These are phyloP conservation scores for Lethrus apterus DNA, from an alignment of 1,140 invertebrate species.

Conservation along the genomic window DNA sequence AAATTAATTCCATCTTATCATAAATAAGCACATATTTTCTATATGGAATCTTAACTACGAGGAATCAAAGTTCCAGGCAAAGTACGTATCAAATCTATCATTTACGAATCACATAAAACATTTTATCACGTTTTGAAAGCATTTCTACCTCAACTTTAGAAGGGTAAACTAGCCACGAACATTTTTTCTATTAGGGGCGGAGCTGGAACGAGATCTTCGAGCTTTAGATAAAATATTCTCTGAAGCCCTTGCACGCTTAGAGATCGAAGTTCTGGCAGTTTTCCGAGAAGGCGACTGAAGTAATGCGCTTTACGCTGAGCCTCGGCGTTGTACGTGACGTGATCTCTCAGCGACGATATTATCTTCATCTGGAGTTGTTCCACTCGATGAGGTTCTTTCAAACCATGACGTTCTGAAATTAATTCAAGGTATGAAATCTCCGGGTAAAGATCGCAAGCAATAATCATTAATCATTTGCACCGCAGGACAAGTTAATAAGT, in stretches of 20 bases:
- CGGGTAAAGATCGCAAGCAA: no score
- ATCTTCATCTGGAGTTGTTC: constrained; percentile 94
- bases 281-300: constrained; percentile 84
- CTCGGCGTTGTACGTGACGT: constrained; percentile 88
- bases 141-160: constrained; percentile 48
- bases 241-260: constrained; percentile 89
- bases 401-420: constrained; percentile 79
- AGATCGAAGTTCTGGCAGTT: constrained; percentile 83
- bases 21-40: constrained; percentile 1
- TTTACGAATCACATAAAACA: constrained; percentile 27
- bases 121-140: constrained; percentile 25
- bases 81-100: constrained; percentile 21
- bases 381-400: constrained; percentile 84
- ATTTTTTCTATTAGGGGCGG: constrained; percentile 90
- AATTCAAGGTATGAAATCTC: constrained; percentile 25
- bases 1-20: neutral
- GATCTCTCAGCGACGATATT: constrained; percentile 84
- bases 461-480: no score
- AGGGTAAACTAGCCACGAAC: constrained; percentile 89
- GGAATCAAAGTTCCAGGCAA: constrained; percentile 14
- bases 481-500: no score
- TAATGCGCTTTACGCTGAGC: constrained; percentile 84
- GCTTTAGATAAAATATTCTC: constrained; percentile 87
- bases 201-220: constrained; percentile 85
- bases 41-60: no score